Evolutionary conservation across 2,888 invertebrate species (phyloP).

Genomic region (Lamproptera curius): DNA sequence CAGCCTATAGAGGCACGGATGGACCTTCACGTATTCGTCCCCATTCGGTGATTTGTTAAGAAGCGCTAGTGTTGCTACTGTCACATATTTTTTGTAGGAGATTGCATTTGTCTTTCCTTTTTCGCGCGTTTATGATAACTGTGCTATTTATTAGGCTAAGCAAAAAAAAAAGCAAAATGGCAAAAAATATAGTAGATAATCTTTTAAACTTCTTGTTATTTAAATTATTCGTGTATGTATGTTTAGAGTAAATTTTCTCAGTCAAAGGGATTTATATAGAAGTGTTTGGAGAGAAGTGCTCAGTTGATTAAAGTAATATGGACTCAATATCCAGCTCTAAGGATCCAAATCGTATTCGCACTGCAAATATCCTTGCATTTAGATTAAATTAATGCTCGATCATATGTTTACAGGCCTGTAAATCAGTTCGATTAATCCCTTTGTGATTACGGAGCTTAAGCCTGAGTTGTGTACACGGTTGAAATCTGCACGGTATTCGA

Average conservation of each 20-base stretch:
- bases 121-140: constrained; percentile 17
- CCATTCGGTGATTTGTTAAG: constrained; percentile 60
- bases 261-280: too few species aligned
- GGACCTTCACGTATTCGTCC: constrained; percentile 57
- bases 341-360: constrained; percentile 12
- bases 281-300: too few species aligned
- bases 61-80: constrained; percentile 38
- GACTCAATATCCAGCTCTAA: neutral
- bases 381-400: constrained; percentile 23
- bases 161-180: too few species aligned
- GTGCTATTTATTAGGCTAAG: neutral
- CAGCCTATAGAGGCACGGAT: constrained; percentile 53
- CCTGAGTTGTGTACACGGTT: constrained; percentile 4
- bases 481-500: neutral
- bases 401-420: constrained; percentile 22
- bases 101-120: constrained; percentile 29
- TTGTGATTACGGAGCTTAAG: constrained; percentile 21
- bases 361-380: constrained; percentile 18
- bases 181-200: too few species aligned
- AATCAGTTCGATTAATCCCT: constrained; percentile 25
- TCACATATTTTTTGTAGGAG: constrained; percentile 34
- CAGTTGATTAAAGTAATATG: too few species aligned
- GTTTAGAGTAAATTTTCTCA: too few species aligned
- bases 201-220: too few species aligned
- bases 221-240: too few species aligned